Percentiles rank a stretch among this genome's conserved stretches.
Conservation (phyloP, 2,113 vertebrate genomes). For the Henicopernis longicauda region DNA sequence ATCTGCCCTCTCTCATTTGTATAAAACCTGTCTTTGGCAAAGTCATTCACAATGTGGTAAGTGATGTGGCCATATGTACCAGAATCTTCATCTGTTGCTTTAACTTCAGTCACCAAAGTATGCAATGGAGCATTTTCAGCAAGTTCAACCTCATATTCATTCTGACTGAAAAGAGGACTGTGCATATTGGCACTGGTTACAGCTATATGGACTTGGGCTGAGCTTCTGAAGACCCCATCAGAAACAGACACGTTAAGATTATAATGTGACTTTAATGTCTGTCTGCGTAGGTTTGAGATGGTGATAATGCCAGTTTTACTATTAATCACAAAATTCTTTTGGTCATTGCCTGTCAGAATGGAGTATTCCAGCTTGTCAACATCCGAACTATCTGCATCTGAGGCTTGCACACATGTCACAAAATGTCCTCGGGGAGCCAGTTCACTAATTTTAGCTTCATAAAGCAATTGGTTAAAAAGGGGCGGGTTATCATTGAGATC, state of each 20-base stretch:
- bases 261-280: slow-evolving; percentile 78
- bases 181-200: slow-evolving; percentile 91
- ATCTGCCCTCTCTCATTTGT: slow-evolving; percentile 86
- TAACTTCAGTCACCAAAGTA: slow-evolving; percentile 83
- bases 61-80: slow-evolving; percentile 83
- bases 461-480: slow-evolving; percentile 81
- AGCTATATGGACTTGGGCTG: slow-evolving; percentile 79
- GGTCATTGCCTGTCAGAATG: slow-evolving; percentile 89
- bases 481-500: slow-evolving; percentile 96
- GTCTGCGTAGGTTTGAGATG: slow-evolving; percentile 83
- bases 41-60: slow-evolving; percentile 91
- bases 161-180: slow-evolving; percentile 86
- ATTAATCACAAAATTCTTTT: slow-evolving; percentile 89
- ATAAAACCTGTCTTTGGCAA: slow-evolving; percentile 92
- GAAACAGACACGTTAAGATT: slow-evolving; percentile 88
- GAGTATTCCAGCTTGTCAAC: slow-evolving; percentile 82
- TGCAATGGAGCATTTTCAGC: slow-evolving; percentile 87
- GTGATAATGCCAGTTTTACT: slow-evolving; percentile 81
- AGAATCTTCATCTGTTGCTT: slow-evolving; percentile 85
- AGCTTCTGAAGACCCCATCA: slow-evolving; percentile 92
- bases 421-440: slow-evolving; percentile 87
- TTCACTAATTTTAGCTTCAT: slow-evolving; percentile 86
- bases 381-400: slow-evolving; percentile 88
- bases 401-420: slow-evolving; percentile 87
- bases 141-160: slow-evolving; percentile 90